A percentile compares a stretch with the other conserved stretches of the same genome.
phyloP scores from a whole-genome alignment of 2,113 vertebrate genomes.

The Mola mola region DNA sequence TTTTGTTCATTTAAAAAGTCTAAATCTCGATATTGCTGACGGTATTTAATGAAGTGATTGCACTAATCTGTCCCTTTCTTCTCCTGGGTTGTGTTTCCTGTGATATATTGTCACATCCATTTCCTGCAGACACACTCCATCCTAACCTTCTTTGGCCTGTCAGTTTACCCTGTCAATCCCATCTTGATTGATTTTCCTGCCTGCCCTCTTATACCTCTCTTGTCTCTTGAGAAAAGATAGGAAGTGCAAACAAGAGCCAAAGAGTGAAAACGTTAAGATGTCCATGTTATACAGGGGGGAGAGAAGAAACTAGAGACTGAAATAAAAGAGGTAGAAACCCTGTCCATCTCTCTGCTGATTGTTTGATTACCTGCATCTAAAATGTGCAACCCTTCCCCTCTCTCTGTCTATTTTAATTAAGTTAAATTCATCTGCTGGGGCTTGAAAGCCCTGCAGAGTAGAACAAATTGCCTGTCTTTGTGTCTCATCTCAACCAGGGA shows the following conservation, averaged over 20 bases:
- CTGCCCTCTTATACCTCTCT: conserved; percentile 47
- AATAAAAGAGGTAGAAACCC: conserved; percentile 4
- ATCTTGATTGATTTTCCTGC: conserved; percentile 70
- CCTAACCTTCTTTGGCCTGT: conserved; percentile 60
- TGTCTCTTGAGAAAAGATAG: conserved; percentile 49
- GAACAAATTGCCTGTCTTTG: conserved; percentile 65
- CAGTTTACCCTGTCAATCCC: conserved; percentile 68
- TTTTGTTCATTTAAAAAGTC: conserved; percentile 1
- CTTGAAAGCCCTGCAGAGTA: conserved; percentile 37
- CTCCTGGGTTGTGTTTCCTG: conserved; percentile 7
- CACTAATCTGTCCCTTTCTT: not conserved
- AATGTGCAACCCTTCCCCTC: conserved; percentile 11
- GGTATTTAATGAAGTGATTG: conserved; percentile 2
- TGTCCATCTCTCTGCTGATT: conserved; percentile 16
- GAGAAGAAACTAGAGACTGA: conserved; percentile 11
- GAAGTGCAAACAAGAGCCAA: conserved; percentile 36
- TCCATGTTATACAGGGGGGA: conserved; percentile 1
- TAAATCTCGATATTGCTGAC: not conserved
- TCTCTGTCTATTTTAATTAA: conserved; percentile 52
- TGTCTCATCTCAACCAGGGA: conserved; percentile 49
- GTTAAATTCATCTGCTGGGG: conserved; percentile 27
- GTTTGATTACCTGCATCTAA: conserved; percentile 32
- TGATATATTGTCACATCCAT: conserved; percentile 11
- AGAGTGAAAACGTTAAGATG: conserved; percentile 8
- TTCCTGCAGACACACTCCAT: conserved; percentile 37